Evolutionary conservation across 2,113 vertebrate species (phyloP), one percentile per base, ranked within the genome.

Genomic region (Cyprinodon brontotheroides): DNA sequence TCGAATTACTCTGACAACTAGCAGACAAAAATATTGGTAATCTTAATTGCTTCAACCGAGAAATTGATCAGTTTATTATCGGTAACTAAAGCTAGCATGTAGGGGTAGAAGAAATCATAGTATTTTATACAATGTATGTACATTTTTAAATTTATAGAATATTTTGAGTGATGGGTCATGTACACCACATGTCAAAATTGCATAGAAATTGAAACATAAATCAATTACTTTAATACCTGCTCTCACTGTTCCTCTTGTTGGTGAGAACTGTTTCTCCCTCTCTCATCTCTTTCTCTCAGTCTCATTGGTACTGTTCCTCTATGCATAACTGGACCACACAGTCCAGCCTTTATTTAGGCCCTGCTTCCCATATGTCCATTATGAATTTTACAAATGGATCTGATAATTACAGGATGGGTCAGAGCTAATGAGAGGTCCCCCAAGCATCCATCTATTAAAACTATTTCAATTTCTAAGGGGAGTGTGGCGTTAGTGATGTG

Each of bases 381-480:
- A 93, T 90, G 88, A 90, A 93, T 91, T 90, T 91, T 87, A 93
- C 92, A 94, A 95, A 94, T 95, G 93, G 92, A 93, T 93, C 88
- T 82, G 87, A 90, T 94, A 93, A 95, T 95, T 94, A 93, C 80
- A 80, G 74, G 77, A 92, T 82, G 90, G 93, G 93, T 95, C 94
- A 92, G 74, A 38, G 78, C 86, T 92, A 93, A 92, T 87, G 87
- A 93, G 90, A 69, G 74, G 84, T 84, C 89, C 86, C 50, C 89
- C 57, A 83, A 88, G 90, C 90, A 84, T 90, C 84, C 89, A 90
- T 93, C 90, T 92, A 91, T 92, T 87, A 91, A 92, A 92, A 89
- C 93, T 91, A 92, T 94, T 95, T 94, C 86, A 91, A 92, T 93
- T 93, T 92, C 81, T 77, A 84, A 39, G 47, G 80, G 81, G 82